Base-by-base conservation (phyloP, 1,140 invertebrate species). In the Neuroterus valhalla region DNA sequence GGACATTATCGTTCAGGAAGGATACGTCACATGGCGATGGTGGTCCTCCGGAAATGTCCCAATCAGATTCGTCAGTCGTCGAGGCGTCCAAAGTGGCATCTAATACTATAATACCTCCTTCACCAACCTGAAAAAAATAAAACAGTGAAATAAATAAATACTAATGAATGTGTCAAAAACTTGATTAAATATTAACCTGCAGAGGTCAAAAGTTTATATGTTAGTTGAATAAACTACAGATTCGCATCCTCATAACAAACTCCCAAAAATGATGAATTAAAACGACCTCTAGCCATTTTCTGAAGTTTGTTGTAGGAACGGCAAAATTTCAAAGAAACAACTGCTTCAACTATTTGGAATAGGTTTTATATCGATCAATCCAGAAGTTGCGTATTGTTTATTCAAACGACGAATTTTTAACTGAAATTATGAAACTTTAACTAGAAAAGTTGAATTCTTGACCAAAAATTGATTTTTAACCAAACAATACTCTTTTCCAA, bases 1-100 rank as follows among this genome's bases (percentile, higher is more conserved):
- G 93, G 78, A 97, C 91, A 88, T 97, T 97, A 87, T 95, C 96
- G 87, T 96, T 96, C 87, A 94, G 93, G 89, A 98, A 97, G 73
- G 93, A 91, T 70, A 97, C 94, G 87, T 94, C 93, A 89, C 94
- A 96, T 3, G 95, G 95, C 70, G 94, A 95, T 4, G 95, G 95
- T 78, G 95, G 94, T 71, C 92, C 92, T 78, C 91, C 90, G 55
- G 92, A 90, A 62, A 90, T 91, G 72, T 90, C 90, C 84, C 91
- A 90, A 72, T 93, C 93, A 72, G 92, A 92, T 77, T 93, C 93
- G 77, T 94, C 94, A 68, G 93, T 94, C 55, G 92, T 91, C n/a
- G 92, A 93, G 68, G 93, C 92, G 74, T 92, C 91, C 50, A 93
- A 91, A 42, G 86, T 89, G 55, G 88, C 90, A 45, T 91, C 91